These are phyloP conservation scores for Liopterus haemorrhoidalis DNA, from an alignment of 2,888 invertebrate genomes.

Conservation along the genomic window DNA sequence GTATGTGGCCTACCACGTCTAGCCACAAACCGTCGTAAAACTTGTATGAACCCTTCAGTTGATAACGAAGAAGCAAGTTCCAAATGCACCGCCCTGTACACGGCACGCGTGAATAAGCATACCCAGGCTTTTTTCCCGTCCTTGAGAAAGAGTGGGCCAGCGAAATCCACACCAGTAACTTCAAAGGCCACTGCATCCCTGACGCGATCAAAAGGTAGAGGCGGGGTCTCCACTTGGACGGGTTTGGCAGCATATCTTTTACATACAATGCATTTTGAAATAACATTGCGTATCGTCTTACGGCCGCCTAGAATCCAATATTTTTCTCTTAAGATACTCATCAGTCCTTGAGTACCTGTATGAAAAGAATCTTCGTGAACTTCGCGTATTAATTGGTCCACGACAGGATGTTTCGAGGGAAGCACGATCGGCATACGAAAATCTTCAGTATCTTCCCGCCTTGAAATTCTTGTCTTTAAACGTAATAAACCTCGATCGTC, in stretches of 20 bases:
- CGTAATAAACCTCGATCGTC: constrained; percentile 26
- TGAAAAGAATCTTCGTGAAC: constrained; percentile 12
- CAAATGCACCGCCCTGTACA: constrained; percentile 38
- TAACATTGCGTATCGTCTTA: constrained; percentile 20
- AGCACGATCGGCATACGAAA: constrained; percentile 34
- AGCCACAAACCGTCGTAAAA: constrained; percentile 25
- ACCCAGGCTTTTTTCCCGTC: constrained; percentile 34
- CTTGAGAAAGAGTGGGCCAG: constrained; percentile 36
- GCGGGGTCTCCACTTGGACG: constrained; percentile 26
- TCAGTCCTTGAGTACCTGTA: constrained; percentile 25
- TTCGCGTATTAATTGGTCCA: constrained; percentile 24
- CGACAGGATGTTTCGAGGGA: constrained; percentile 28
- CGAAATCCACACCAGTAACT: constrained; percentile 36
- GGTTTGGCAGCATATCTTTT: constrained; percentile 27
- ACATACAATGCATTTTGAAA: constrained; percentile 27
- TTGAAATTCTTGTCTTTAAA: constrained; percentile 24
- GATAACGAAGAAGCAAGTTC: constrained; percentile 35
- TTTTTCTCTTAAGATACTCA: constrained; percentile 28
- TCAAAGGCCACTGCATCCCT: constrained; percentile 35
- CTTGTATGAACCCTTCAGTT: constrained; percentile 33
- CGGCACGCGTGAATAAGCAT: constrained; percentile 39
- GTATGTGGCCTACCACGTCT: constrained; percentile 32
- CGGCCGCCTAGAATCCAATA: constrained; percentile 31
- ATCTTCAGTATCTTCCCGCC: constrained; percentile 24
- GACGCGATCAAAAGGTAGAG: constrained; percentile 36